Conservation (phyloP, 2,113 vertebrate species). For the Colistium nudipinnis region DNA sequence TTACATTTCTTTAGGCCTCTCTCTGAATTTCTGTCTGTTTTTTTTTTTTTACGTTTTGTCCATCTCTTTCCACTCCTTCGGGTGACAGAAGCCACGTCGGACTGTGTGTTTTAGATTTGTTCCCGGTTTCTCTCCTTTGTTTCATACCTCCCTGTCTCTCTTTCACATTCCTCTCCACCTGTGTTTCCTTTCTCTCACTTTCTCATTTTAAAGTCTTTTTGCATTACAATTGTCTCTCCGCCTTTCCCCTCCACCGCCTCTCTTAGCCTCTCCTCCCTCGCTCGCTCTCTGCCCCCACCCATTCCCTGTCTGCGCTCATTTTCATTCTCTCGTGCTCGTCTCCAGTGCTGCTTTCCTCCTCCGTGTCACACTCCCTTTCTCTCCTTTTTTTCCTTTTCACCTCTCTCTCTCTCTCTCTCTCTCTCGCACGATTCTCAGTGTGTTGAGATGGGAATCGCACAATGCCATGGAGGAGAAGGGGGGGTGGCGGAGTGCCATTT, state of each 20-base stretch:
- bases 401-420: conserved; percentile 33
- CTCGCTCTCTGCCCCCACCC: conserved; percentile 42
- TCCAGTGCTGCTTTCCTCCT: conserved; percentile 41
- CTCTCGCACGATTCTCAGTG: conserved; percentile 63
- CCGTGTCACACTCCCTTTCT: conserved; percentile 57
- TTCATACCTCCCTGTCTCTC: conserved; percentile 52
- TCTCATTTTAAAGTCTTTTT: conserved; percentile 59
- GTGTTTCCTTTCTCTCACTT: conserved; percentile 38
- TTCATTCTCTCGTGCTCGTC: conserved; percentile 63
- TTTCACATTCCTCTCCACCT: conserved; percentile 35
- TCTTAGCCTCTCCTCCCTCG: conserved; percentile 38
- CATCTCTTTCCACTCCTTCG: conserved; percentile 40
- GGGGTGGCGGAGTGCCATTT: conserved; percentile 41
- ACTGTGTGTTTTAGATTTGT: conserved; percentile 73
- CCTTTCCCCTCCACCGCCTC: conserved; percentile 41
- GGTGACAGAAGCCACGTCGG: conserved; percentile 62
- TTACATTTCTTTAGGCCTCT: conserved; percentile 39
- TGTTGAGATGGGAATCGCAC: conserved; percentile 68
- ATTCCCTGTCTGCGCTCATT: conserved; percentile 65
- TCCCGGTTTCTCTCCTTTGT: conserved; percentile 59
- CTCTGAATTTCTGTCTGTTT: conserved; percentile 34
- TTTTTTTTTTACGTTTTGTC: conserved; percentile 37
- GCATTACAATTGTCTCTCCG: conserved; percentile 51
- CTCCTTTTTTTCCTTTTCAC: conserved; percentile 36
- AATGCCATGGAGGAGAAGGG: conserved; percentile 46